Evolutionary conservation across 2,797 vertebrate species (phyloP).

Genomic region (Xenopus petersii): DNA sequence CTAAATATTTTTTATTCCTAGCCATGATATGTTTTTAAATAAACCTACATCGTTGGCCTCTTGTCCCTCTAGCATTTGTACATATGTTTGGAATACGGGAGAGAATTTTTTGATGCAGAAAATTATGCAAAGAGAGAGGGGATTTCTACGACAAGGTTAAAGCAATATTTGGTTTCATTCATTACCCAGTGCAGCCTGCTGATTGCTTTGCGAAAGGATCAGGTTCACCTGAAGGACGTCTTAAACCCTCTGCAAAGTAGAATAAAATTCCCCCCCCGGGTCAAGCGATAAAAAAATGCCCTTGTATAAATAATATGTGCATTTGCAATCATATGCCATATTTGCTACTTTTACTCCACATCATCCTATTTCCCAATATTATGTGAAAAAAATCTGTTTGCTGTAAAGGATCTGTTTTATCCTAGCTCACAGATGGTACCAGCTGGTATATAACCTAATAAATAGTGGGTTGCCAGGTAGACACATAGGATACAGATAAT

Average conservation of each 20-base stretch:
- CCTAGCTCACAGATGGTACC: constrained; percentile 64
- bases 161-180: constrained; percentile 3
- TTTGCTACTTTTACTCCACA: too few species aligned
- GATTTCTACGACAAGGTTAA: constrained; percentile 4
- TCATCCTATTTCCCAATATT: too few species aligned
- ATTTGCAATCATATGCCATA: too few species aligned
- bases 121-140: background rate
- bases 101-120: background rate
- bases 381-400: constrained; percentile 5
- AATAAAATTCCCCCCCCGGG: background rate
- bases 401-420: constrained; percentile 61
- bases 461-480: too few species aligned
- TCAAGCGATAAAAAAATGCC: too few species aligned
- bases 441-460: constrained; percentile 55
- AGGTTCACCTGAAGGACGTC: constrained; percentile 2
- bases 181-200: background rate
- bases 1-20: background rate
- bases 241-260: background rate
- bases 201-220: background rate
- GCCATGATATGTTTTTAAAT: background rate
- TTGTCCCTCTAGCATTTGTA: background rate
- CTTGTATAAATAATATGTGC: too few species aligned
- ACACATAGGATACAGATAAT: constrained; percentile 16
- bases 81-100: background rate
- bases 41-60: too few species aligned